Conservation (phyloP, 2,888 invertebrate genomes). For the Cerastoderma edule region DNA sequence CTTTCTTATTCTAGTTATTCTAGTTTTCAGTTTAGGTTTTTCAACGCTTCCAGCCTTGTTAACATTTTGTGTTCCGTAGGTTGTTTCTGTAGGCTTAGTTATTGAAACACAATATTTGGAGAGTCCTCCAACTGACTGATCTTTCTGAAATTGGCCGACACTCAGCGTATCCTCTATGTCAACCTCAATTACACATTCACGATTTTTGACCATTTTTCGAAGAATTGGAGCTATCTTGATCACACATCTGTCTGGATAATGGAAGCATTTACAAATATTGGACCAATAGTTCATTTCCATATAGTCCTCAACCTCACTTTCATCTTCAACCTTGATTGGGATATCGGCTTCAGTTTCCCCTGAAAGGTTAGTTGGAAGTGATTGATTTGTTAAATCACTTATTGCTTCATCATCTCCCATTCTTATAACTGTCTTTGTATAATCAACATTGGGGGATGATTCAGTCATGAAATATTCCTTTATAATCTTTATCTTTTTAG, state of each 20-base stretch:
- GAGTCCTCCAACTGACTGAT: background rate
- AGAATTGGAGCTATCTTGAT: conserved; percentile 24
- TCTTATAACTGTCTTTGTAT: too few species aligned
- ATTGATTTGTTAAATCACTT: too few species aligned
- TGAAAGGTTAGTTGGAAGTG: too few species aligned
- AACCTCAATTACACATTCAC: conserved; percentile 14
- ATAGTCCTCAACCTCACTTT: background rate
- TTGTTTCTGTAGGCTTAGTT: background rate
- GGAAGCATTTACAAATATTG: conserved; percentile 17
- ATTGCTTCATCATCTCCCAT: too few species aligned
- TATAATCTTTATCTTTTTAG: too few species aligned
- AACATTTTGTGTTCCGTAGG: background rate
- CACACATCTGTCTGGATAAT: conserved; percentile 19
- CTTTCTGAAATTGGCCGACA: conserved; percentile 11
- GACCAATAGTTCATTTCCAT: background rate
- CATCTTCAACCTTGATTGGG: background rate
- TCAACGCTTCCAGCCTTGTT: background rate
- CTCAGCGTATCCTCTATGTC: conserved; percentile 19
- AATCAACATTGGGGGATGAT: too few species aligned
- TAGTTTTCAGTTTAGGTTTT: too few species aligned
- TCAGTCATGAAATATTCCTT: too few species aligned
- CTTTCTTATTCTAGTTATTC: background rate
- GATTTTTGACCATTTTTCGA: background rate
- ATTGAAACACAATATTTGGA: conserved; percentile 18
- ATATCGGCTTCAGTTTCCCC: too few species aligned